Percentiles rank a stretch among this genome's conserved stretches.
These are phyloP conservation scores for Megaceryle alcyon DNA, from an alignment of 2,797 vertebrate species.

Conservation along the genomic window DNA sequence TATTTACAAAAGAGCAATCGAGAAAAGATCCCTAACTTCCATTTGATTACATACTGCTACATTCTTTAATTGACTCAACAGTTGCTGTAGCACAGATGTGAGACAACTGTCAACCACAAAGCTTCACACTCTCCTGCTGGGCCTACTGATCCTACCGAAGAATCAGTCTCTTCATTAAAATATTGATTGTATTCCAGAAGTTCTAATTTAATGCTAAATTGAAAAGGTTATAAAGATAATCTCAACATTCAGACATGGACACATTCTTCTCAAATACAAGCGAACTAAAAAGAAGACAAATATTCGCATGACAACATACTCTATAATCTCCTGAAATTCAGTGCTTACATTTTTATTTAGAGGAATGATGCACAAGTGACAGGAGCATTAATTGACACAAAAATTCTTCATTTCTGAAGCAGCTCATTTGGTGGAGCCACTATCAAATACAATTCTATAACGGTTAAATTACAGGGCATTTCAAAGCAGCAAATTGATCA, in stretches of 20 bases:
- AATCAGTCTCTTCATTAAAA: neutral
- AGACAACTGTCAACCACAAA: neutral
- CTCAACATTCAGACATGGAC: neutral
- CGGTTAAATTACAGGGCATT: slow-evolving; percentile 31
- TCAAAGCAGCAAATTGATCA: slow-evolving; percentile 43
- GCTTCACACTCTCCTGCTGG: neutral
- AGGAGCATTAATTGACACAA: neutral
- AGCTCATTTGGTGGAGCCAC: neutral
- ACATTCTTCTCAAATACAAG: neutral
- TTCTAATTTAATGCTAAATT: neutral
- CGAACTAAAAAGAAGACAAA: neutral
- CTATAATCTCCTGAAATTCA: neutral
- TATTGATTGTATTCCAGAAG: neutral
- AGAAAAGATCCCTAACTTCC: neutral
- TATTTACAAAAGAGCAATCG: neutral
- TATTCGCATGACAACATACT: neutral
- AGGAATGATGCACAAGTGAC: neutral
- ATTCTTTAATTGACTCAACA: neutral
- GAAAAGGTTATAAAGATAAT: neutral
- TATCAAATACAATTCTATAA: slow-evolving; percentile 31
- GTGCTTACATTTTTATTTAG: neutral
- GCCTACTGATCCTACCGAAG: neutral
- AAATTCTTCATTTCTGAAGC: neutral
- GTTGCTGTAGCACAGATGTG: neutral
- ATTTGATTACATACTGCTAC: neutral